Conservation (phyloP, 1,140 invertebrate species). For the Anagrus nilaparvatae region DNA sequence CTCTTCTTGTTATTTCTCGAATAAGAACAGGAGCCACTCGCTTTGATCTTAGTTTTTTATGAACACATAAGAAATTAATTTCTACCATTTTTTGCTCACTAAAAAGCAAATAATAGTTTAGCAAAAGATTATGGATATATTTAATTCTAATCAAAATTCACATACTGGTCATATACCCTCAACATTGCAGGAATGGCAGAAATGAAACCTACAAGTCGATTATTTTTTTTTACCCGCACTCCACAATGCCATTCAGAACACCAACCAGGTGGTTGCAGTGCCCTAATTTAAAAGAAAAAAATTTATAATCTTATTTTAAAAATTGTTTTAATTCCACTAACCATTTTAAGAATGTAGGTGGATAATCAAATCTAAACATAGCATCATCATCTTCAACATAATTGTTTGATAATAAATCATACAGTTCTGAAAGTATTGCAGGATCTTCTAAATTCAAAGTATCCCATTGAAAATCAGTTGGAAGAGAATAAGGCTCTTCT, state of each 20-base stretch:
- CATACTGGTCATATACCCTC: slow-evolving; percentile 80
- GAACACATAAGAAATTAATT: slow-evolving; percentile 99
- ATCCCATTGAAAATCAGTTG: slow-evolving; percentile 93
- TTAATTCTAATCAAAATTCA: slow-evolving; percentile 14
- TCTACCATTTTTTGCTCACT: slow-evolving; percentile 88
- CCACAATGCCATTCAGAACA: slow-evolving; percentile 92
- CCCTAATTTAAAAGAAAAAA: slow-evolving; percentile 47
- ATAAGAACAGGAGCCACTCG: slow-evolving; percentile 96
- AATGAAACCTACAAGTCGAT: slow-evolving; percentile 94
- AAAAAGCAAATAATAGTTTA: slow-evolving; percentile 23
- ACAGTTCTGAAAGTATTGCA: slow-evolving; percentile 84
- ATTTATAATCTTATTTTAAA: slow-evolving; percentile 3
- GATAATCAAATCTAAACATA: slow-evolving; percentile 99
- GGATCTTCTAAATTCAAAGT: slow-evolving; percentile 87
- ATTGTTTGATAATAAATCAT: slow-evolving; percentile 93
- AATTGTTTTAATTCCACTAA: slow-evolving; percentile 30
- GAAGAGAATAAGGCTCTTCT: slow-evolving; percentile 84
- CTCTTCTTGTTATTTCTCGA: slow-evolving; percentile 93
- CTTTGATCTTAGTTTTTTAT: slow-evolving; percentile 96
- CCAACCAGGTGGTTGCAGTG: slow-evolving; percentile 96
- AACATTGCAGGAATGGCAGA: slow-evolving; percentile 92
- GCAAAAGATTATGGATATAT: not conserved
- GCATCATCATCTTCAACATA: slow-evolving; percentile 99
- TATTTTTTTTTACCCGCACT: slow-evolving; percentile 85
- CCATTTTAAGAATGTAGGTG: slow-evolving; percentile 94